These are phyloP conservation scores for Ophion costatus DNA, from an alignment of 2,888 invertebrate genomes.

Conservation along the genomic window DNA sequence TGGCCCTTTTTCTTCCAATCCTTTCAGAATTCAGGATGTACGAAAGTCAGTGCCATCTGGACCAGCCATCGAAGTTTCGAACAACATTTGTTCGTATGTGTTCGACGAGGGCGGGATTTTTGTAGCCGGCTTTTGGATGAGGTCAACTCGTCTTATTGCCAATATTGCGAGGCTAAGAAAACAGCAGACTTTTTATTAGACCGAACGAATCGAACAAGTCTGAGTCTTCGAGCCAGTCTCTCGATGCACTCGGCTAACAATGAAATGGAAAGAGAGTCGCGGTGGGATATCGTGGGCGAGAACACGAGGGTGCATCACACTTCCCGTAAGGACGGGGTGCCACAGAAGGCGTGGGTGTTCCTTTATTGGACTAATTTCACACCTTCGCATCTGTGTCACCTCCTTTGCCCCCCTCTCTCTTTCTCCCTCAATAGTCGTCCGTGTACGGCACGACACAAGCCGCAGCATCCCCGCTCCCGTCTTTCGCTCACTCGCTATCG, in stretches of 20 bases:
- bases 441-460: constrained; percentile 33
- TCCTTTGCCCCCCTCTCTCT: constrained; percentile 29
- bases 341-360: constrained; percentile 78
- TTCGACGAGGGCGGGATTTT: too few relatives aligned
- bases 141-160: too few relatives aligned
- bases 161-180: too few relatives aligned
- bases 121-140: too few relatives aligned
- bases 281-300: constrained; percentile 26
- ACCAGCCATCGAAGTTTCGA: too few relatives aligned
- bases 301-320: constrained; percentile 34
- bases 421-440: constrained; percentile 36
- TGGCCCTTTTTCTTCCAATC: too few relatives aligned
- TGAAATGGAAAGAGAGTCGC: constrained; percentile 44
- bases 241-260: background rate
- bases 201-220: too few relatives aligned
- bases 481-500: constrained; percentile 20
- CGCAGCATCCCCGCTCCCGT: constrained; percentile 27
- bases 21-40: too few relatives aligned
- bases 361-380: constrained; percentile 81
- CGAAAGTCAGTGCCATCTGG: too few relatives aligned
- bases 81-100: too few relatives aligned
- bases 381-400: constrained; percentile 74
- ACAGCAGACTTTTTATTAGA: background rate
- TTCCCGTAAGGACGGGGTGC: constrained; percentile 64
- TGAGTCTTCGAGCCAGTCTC: too few relatives aligned